Conservation (phyloP, 2,888 invertebrate genomes). For the Escarpia spicata region DNA sequence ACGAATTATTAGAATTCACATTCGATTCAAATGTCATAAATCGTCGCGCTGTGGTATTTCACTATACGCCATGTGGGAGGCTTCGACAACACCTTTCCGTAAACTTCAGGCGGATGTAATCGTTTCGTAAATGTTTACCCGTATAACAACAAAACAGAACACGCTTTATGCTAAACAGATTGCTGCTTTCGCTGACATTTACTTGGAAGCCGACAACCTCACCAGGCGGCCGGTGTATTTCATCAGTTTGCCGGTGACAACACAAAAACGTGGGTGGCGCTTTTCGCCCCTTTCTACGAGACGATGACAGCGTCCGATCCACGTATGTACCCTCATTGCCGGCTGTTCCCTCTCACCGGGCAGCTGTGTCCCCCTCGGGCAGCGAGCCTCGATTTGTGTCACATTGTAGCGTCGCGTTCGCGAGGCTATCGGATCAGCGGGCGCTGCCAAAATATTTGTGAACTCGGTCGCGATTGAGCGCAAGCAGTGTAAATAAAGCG, state of each 20-base stretch:
- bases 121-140: constrained; percentile 13
- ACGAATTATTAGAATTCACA: not conserved
- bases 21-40: not conserved
- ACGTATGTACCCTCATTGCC: not conserved
- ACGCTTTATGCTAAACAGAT: not conserved
- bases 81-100: not conserved
- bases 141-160: not conserved
- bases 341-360: not conserved
- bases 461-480: not conserved
- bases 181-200: not conserved
- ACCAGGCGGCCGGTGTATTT: not conserved
- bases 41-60: not conserved
- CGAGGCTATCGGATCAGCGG: not conserved
- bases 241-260: not conserved
- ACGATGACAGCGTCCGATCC: not conserved
- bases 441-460: constrained; percentile 11
- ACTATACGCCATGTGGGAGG: not conserved
- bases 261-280: not conserved
- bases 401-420: not conserved
- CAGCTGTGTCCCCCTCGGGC: not conserved
- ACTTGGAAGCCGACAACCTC: not conserved
- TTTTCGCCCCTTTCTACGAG: not conserved
- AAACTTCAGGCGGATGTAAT: constrained; percentile 13
- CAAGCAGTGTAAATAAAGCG: not conserved
- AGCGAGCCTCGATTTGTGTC: not conserved